Conservation (phyloP, 1,140 invertebrate species). For the Drosophila bipectinata region DNA sequence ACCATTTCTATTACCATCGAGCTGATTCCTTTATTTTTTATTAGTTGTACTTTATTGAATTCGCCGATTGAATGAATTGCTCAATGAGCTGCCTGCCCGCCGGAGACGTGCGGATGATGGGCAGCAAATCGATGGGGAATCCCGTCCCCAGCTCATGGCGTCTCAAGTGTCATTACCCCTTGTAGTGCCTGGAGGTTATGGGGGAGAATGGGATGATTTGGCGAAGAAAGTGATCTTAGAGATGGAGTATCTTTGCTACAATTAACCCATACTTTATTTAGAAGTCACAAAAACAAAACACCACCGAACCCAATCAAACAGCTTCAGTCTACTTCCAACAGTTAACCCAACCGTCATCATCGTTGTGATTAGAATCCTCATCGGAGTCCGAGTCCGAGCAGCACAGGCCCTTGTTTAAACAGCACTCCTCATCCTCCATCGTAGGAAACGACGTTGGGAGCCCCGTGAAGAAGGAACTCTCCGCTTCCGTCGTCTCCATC, state of each 20-base stretch:
- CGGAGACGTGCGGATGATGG: constrained; percentile 46
- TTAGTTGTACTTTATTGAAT: constrained; percentile 82
- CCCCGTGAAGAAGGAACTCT: constrained; percentile 9
- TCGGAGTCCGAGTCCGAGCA: constrained; percentile 7
- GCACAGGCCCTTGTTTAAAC: neutral
- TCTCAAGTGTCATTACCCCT: neutral
- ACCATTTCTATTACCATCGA: constrained; percentile 56
- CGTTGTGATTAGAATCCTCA: neutral
- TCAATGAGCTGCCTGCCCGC: constrained; percentile 62
- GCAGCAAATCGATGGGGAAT: constrained; percentile 42
- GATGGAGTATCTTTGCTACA: neutral
- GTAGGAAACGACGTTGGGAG: neutral
- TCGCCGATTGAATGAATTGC: constrained; percentile 78
- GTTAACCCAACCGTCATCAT: neutral
- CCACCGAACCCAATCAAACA: constrained; percentile 1
- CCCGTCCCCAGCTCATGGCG: neutral
- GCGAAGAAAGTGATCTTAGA: neutral
- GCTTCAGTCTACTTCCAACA: neutral
- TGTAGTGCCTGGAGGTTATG: neutral
- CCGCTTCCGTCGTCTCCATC: constrained; percentile 23
- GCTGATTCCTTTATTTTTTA: constrained; percentile 65
- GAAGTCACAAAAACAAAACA: too few species aligned
- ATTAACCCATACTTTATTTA: constrained; percentile 7
- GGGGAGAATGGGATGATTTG: neutral
- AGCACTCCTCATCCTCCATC: neutral